Evolutionary conservation across 2,888 invertebrate species (phyloP).

Genomic region (Phania funesta): DNA sequence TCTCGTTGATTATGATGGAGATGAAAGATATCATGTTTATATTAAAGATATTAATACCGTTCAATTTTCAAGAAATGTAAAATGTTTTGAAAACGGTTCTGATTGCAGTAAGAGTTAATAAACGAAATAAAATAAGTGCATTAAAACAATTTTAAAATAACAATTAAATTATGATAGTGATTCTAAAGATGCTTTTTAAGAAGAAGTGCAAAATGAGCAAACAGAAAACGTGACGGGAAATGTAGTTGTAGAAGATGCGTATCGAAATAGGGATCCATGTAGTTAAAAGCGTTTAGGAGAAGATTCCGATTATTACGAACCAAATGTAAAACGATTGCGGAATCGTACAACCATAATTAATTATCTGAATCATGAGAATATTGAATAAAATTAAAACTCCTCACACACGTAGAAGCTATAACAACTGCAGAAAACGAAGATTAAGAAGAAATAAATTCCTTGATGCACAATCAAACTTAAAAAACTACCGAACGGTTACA

Average conservation of each 20-base stretch:
- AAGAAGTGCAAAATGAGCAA: background rate
- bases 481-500: background rate
- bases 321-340: too few relatives aligned
- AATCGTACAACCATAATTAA: background rate
- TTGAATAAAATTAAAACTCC: too few relatives aligned
- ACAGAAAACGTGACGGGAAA: background rate
- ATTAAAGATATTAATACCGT: background rate
- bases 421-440: background rate
- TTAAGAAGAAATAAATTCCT: background rate
- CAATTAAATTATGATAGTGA: background rate
- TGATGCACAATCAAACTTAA: background rate
- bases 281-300: background rate
- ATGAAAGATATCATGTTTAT: background rate
- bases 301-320: background rate
- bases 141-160: background rate
- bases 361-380: too few relatives aligned
- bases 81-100: background rate
- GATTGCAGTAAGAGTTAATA: background rate
- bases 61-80: constrained; percentile 3
- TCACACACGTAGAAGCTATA: background rate
- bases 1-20: constrained; percentile 18
- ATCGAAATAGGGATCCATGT: background rate
- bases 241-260: too few relatives aligned
- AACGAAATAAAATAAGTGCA: background rate
- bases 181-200: constrained; percentile 1